Evolutionary conservation across 2,888 invertebrate genomes (phyloP).

Genomic region (Cyclophora punctaria): DNA sequence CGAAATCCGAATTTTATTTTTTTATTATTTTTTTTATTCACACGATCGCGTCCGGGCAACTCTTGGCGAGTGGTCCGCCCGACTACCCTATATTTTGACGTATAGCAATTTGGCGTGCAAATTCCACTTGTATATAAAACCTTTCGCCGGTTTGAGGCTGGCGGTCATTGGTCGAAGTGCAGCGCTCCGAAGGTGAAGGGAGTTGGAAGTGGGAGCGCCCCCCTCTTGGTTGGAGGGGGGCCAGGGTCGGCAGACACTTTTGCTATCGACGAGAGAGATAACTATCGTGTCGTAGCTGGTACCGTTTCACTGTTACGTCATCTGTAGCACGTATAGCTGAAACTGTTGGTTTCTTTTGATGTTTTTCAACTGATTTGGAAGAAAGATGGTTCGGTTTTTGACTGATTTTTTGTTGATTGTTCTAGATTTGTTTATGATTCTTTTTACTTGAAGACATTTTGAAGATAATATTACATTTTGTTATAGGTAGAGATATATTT

Average conservation of each 20-base stretch:
- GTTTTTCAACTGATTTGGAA: no score
- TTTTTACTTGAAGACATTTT: no score
- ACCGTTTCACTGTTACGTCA: constrained; percentile 53
- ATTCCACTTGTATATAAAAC: constrained; percentile 79
- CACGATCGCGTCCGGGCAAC: constrained; percentile 30
- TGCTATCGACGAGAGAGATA: constrained; percentile 61
- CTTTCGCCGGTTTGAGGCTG: constrained; percentile 74
- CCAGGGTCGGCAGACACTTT: constrained; percentile 73
- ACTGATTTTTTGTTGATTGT: no score
- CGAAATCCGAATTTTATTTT: not conserved
- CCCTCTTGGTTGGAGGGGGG: constrained; percentile 41
- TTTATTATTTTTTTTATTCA: not conserved
- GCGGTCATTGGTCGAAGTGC: constrained; percentile 63
- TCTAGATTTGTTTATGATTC: no score
- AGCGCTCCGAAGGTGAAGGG: constrained; percentile 62
- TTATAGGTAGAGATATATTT: no score
- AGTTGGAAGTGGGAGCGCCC: constrained; percentile 50
- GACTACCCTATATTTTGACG: constrained; percentile 78
- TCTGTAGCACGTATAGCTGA: constrained; percentile 11
- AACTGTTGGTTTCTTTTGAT: not conserved
- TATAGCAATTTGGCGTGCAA: constrained; percentile 76
- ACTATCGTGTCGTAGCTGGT: constrained; percentile 47
- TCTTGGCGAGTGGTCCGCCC: constrained; percentile 63
- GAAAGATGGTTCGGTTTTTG: no score
- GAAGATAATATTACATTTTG: no score